These are phyloP conservation scores for Andrena chrysosceles DNA, from an alignment of 2,888 invertebrate genomes.

Conservation along the genomic window DNA sequence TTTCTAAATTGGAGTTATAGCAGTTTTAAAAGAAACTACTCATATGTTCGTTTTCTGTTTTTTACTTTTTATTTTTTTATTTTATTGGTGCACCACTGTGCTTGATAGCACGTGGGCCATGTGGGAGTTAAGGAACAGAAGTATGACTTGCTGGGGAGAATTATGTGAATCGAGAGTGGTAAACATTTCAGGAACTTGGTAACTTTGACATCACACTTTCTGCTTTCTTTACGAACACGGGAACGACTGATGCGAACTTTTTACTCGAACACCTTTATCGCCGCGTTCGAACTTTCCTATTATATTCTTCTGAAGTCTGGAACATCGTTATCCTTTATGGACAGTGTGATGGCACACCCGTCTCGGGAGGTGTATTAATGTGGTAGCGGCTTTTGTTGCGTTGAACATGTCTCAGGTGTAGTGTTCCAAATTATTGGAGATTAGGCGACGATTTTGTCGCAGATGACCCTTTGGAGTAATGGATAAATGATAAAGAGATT, in stretches of 20 bases:
- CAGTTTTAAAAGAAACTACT: not conserved
- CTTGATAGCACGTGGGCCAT: not conserved
- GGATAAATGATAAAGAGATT: not conserved
- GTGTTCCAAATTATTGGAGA: not conserved
- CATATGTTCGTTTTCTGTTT: not conserved
- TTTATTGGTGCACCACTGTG: not conserved
- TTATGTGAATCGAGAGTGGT: conserved; percentile 5
- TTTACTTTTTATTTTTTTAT: not conserved
- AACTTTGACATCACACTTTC: conserved; percentile 15
- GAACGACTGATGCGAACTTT: conserved; percentile 41
- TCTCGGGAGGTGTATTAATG: not conserved
- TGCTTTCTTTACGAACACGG: conserved; percentile 32
- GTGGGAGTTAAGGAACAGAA: not conserved
- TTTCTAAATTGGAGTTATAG: not conserved
- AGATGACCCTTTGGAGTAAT: not conserved
- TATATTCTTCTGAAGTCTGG: conserved; percentile 37
- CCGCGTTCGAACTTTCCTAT: conserved; percentile 36
- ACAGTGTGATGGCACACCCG: conserved; percentile 1
- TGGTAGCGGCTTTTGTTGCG: not conserved
- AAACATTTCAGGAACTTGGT: conserved; percentile 13
- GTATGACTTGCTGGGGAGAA: not conserved
- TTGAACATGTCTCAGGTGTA: not conserved
- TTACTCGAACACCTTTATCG: conserved; percentile 34
- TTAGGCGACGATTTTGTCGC: not conserved
- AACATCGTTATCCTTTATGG: conserved; percentile 27